Evolutionary conservation across 2,797 vertebrate species (phyloP).

Genomic region (Rhinichthys osculus): DNA sequence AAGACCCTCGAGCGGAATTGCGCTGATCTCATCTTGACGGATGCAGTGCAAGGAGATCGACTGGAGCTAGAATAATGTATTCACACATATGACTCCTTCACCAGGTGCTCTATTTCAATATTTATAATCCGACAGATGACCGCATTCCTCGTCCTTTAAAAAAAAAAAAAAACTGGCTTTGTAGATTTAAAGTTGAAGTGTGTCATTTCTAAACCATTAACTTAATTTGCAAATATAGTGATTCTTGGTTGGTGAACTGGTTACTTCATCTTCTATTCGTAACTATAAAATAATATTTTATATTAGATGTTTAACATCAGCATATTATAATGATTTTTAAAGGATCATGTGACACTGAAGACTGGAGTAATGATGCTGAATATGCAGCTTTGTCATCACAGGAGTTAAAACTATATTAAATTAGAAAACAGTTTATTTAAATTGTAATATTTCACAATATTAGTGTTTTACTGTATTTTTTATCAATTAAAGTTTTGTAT

Average conservation of each 20-base stretch:
- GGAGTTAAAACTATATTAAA: not conserved
- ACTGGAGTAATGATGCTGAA: not conserved
- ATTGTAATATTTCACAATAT: not conserved
- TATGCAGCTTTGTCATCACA: not conserved
- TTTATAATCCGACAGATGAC: constrained; percentile 30
- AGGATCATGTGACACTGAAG: not conserved
- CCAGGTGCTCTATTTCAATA: constrained; percentile 17
- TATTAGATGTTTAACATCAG: not conserved
- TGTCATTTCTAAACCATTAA: constrained; percentile 1
- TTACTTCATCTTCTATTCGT: not conserved
- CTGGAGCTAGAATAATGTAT: constrained; percentile 29
- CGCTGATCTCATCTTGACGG: constrained; percentile 33
- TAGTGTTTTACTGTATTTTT: not conserved
- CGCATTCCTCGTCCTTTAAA: not conserved
- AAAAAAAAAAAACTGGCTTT: not conserved
- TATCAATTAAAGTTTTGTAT: not conserved
- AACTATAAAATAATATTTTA: not conserved
- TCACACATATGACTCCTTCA: constrained; percentile 17
- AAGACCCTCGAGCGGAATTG: constrained; percentile 8
- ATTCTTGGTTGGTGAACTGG: not conserved
- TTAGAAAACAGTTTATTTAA: not conserved
- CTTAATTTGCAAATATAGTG: not conserved
- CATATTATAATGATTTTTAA: not conserved
- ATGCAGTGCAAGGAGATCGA: constrained; percentile 7
- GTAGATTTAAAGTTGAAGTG: not conserved